Conservation (phyloP, 2,888 invertebrate species). For the Cotesia congregata region DNA sequence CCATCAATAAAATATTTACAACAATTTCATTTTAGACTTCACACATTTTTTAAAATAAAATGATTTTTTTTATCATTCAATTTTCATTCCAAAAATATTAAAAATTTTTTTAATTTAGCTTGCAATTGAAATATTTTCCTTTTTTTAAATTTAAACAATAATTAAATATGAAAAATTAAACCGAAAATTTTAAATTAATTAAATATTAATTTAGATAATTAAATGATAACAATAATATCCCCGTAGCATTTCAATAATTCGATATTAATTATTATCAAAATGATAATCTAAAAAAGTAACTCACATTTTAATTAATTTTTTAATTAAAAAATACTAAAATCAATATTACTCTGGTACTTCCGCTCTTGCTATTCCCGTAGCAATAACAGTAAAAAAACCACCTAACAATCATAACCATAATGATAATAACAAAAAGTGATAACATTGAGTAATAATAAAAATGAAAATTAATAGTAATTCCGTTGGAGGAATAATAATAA, state of each 20-base stretch:
- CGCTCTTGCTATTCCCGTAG: background rate
- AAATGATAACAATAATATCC: background rate
- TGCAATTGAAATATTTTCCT: too few species aligned
- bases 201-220: background rate
- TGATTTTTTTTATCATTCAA: too few species aligned
- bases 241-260: background rate
- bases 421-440: background rate
- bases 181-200: background rate
- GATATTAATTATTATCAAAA: background rate
- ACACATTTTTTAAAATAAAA: too few species aligned
- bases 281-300: background rate
- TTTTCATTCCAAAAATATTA: too few species aligned
- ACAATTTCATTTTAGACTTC: too few species aligned
- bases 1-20: too few species aligned
- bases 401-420: too few species aligned
- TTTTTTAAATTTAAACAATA: too few species aligned
- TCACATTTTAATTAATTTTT: conserved; percentile 6
- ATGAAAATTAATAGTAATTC: background rate
- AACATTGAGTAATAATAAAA: background rate
- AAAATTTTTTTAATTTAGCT: too few species aligned
- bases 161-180: too few species aligned
- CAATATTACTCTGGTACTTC: background rate
- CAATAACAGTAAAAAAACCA: background rate
- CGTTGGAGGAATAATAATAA: background rate
- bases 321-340: background rate